Percentiles rank a stretch among this genome's conserved stretches.
Evolutionary conservation across 2,797 vertebrate genomes (phyloP).

Genomic region (Gymnoscopelus microlampas): DNA sequence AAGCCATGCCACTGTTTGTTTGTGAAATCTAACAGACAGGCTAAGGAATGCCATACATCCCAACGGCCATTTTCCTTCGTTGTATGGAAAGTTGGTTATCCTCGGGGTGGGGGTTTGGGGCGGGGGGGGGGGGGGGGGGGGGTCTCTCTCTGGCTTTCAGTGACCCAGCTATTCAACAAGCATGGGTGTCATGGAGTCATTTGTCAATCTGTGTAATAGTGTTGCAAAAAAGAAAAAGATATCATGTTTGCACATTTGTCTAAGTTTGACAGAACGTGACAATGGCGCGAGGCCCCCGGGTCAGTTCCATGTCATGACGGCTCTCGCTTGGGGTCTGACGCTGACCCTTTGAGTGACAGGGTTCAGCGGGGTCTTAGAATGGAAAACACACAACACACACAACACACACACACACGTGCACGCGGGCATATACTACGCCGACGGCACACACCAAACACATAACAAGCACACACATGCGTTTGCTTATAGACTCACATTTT

Average conservation of each 20-base stretch:
- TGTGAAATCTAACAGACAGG: slow-evolving; percentile 12
- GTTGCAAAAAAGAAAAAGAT: neutral
- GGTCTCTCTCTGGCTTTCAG: neutral
- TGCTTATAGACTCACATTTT: neutral
- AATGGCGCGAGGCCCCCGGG: neutral
- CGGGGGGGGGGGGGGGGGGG: too few species aligned
- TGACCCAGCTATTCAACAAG: neutral
- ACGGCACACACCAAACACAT: neutral
- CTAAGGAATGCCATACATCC: slow-evolving; percentile 1
- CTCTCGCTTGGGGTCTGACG: neutral
- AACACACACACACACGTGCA: neutral
- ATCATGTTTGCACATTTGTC: slow-evolving; percentile 8
- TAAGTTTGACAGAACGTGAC: slow-evolving; percentile 18
- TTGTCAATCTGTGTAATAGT: slow-evolving; percentile 8
- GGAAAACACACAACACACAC: neutral
- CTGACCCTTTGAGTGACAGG: slow-evolving; percentile 5
- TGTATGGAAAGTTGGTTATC: neutral
- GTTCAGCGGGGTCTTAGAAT: neutral
- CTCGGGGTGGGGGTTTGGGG: neutral
- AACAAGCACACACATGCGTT: slow-evolving; percentile 3
- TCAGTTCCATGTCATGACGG: neutral
- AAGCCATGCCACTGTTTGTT: slow-evolving; percentile 13
- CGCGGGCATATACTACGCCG: neutral
- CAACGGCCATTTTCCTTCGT: neutral
- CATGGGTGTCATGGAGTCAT: slow-evolving; percentile 3